Evolutionary conservation across 1,140 invertebrate genomes (phyloP).

Genomic region (Drosophila bocki): DNA sequence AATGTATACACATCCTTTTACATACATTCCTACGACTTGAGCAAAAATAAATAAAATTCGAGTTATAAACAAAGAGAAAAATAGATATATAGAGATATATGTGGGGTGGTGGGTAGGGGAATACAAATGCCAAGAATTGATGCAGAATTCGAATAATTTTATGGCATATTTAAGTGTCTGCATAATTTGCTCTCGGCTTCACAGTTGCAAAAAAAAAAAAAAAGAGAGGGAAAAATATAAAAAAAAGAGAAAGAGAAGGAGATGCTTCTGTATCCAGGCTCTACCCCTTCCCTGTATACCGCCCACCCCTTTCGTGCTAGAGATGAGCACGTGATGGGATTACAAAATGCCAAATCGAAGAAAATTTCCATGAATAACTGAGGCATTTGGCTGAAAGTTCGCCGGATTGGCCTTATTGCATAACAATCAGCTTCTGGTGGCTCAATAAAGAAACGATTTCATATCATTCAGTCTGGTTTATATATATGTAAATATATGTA

Average conservation of each 20-base stretch:
- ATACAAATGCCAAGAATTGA: conserved; percentile 62
- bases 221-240: not conserved
- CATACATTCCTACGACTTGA: conserved; percentile 20
- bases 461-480: conserved; percentile 1
- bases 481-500: not conserved
- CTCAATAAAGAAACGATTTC: conserved; percentile 24
- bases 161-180: conserved; percentile 80
- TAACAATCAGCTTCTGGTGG: conserved; percentile 29
- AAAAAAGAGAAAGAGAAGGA: conserved; percentile 7
- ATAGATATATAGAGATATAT: not conserved
- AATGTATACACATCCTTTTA: conserved; percentile 22
- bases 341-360: conserved; percentile 39
- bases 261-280: conserved; percentile 18
- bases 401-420: conserved; percentile 19
- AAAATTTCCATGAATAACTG: conserved; percentile 40
- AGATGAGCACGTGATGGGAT: conserved; percentile 52
- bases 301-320: conserved; percentile 8
- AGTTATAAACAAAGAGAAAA: conserved; percentile 38
- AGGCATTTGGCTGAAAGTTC: conserved; percentile 20
- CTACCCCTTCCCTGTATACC: not conserved
- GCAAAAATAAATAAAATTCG: conserved; percentile 38
- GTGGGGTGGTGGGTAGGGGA: not conserved
- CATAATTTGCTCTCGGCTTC: conserved; percentile 67
- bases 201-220: conserved; percentile 26
- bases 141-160: conserved; percentile 77